A percentile compares a stretch with the other conserved stretches of the same genome.
Conservation (phyloP, 1,140 invertebrate species). For the Hestina assimilis region DNA sequence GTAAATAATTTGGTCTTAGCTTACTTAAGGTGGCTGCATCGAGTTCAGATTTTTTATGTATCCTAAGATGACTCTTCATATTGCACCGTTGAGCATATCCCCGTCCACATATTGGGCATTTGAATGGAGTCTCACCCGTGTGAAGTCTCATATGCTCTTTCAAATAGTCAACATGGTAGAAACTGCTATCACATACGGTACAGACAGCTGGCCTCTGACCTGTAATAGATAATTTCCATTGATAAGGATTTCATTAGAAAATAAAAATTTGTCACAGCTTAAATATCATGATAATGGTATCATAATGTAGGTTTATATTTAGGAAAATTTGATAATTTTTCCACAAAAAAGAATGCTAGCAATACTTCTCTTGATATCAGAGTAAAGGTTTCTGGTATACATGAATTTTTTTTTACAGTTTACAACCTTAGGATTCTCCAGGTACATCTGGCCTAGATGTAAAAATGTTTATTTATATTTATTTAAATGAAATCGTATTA, state of each 20-base stretch:
- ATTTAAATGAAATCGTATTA: too few species aligned
- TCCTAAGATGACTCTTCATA: constrained; percentile 77
- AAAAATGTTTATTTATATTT: too few species aligned
- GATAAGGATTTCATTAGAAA: not conserved
- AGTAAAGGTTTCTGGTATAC: too few species aligned
- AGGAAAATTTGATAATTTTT: too few species aligned
- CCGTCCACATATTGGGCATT: constrained; percentile 84
- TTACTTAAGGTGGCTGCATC: constrained; percentile 56
- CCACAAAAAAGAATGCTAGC: too few species aligned
- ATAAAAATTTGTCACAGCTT: too few species aligned
- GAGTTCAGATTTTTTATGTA: constrained; percentile 67
- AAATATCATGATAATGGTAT: too few species aligned
- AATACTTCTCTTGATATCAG: too few species aligned
- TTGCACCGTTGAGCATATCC: constrained; percentile 81
- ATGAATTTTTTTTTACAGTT: too few species aligned
- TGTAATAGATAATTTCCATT: constrained; percentile 33
- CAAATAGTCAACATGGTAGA: constrained; percentile 74
- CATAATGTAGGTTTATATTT: too few species aligned
- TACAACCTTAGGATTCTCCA: too few species aligned
- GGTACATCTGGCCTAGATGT: too few species aligned
- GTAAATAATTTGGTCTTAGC: constrained; percentile 70
- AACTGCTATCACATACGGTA: constrained; percentile 58
- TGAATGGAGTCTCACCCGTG: constrained; percentile 87
- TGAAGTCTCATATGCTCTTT: constrained; percentile 85
- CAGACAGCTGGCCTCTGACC: constrained; percentile 69